Evolutionary conservation across 2,113 vertebrate species (phyloP).

Genomic region (Aplodontia rufa): DNA sequence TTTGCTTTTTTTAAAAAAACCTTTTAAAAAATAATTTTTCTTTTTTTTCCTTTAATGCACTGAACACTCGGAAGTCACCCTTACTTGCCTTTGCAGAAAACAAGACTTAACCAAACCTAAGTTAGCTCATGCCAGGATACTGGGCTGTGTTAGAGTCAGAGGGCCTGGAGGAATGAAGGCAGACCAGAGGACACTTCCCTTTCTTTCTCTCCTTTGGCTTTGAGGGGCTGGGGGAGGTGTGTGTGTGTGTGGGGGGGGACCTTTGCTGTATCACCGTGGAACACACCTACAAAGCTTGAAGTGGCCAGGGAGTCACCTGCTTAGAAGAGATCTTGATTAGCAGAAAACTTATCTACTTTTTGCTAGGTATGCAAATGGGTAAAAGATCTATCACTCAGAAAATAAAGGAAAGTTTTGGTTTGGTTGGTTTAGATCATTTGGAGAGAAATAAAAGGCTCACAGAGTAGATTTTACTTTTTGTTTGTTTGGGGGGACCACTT

Average conservation of each 20-base stretch:
- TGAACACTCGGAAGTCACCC: constrained; percentile 80
- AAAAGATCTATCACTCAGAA: constrained; percentile 74
- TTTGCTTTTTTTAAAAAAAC: constrained; percentile 52
- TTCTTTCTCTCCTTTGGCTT: constrained; percentile 41
- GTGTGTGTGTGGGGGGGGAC: background rate
- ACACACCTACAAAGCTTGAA: constrained; percentile 73
- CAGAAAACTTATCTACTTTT: constrained; percentile 74
- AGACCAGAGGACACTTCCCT: constrained; percentile 43
- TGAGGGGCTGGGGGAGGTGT: background rate
- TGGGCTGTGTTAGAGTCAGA: constrained; percentile 70
- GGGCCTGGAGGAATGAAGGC: constrained; percentile 42
- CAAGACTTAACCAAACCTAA: constrained; percentile 77
- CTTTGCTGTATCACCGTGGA: constrained; percentile 77
- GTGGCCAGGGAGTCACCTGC: constrained; percentile 76
- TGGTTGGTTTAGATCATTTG: constrained; percentile 77
- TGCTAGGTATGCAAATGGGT: constrained; percentile 76
- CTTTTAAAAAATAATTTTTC: constrained; percentile 56
- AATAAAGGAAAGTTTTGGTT: constrained; percentile 65
- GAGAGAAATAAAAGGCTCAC: constrained; percentile 74
- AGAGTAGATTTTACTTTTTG: constrained; percentile 76
- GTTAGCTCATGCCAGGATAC: constrained; percentile 50
- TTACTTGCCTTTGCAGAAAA: constrained; percentile 85
- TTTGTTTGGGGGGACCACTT: constrained; percentile 8
- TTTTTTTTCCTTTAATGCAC: constrained; percentile 63
- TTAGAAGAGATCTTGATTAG: constrained; percentile 60